A percentile compares a stretch with the other conserved stretches of the same genome.
These are phyloP conservation scores for Bovichtus diacanthus DNA, from an alignment of 2,797 vertebrate genomes.

Conservation along the genomic window DNA sequence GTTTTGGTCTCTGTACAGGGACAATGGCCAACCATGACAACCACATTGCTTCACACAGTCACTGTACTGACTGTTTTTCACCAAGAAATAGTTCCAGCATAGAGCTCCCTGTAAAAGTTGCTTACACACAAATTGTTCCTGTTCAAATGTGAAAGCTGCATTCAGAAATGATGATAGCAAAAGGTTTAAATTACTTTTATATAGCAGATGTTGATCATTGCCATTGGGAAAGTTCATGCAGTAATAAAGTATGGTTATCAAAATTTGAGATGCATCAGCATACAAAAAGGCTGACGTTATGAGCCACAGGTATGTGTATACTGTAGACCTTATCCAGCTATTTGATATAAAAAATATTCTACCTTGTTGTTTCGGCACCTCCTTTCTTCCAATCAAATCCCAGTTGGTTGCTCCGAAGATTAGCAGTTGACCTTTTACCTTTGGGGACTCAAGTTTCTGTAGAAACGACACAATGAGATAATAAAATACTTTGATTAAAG, in stretches of 20 bases:
- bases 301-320: neutral
- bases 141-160: no score
- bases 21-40: no score
- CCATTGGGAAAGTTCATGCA: neutral
- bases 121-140: neutral
- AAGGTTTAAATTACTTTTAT: neutral
- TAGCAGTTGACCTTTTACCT: conserved; percentile 92
- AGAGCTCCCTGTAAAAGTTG: neutral
- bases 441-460: conserved; percentile 95
- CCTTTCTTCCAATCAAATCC: conserved; percentile 97
- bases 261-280: neutral
- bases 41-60: no score
- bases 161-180: neutral
- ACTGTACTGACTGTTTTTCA: neutral
- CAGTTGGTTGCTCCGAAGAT: conserved; percentile 98
- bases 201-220: no score
- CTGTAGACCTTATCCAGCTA: neutral
- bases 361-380: conserved; percentile 98
- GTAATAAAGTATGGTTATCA: no score
- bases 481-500: neutral
- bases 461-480: conserved; percentile 9
- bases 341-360: conserved; percentile 30
- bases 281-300: neutral
- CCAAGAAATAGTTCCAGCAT: neutral
- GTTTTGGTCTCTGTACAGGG: neutral